These are phyloP conservation scores for Heteronetta atricapilla DNA, from an alignment of 2,113 vertebrate species.

Conservation along the genomic window DNA sequence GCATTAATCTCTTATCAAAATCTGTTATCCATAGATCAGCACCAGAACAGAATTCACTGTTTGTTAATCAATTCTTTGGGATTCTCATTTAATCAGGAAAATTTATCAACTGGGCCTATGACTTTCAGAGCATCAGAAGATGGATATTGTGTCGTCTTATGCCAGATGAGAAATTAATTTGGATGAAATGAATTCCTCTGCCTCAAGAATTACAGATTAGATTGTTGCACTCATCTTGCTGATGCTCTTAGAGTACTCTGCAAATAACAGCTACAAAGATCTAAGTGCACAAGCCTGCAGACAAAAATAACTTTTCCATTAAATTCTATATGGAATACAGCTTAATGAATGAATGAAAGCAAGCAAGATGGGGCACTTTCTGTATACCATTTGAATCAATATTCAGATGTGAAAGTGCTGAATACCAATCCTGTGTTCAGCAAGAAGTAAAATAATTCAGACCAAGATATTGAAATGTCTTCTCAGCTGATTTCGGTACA, in stretches of 20 bases:
- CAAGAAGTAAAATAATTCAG: neutral
- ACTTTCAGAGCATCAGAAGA: neutral
- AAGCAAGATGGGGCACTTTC: neutral
- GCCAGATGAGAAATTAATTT: conserved; percentile 19
- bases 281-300: neutral
- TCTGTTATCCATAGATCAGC: neutral
- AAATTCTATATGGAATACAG: neutral
- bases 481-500: neutral
- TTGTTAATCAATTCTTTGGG: neutral
- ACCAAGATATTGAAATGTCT: neutral
- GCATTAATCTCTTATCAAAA: neutral
- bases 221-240: neutral
- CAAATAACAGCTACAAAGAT: neutral
- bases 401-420: neutral
- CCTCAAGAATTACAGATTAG: neutral
- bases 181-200: neutral
- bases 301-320: neutral
- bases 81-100: conserved; percentile 18
- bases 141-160: conserved; percentile 14
- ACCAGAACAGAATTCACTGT: neutral
- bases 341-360: conserved; percentile 10
- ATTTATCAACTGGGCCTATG: neutral
- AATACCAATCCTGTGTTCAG: neutral
- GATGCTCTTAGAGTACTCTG: neutral
- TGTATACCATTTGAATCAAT: neutral